Evolutionary conservation across 2,888 invertebrate species (phyloP).

Genomic region (Brachylomia viminalis): DNA sequence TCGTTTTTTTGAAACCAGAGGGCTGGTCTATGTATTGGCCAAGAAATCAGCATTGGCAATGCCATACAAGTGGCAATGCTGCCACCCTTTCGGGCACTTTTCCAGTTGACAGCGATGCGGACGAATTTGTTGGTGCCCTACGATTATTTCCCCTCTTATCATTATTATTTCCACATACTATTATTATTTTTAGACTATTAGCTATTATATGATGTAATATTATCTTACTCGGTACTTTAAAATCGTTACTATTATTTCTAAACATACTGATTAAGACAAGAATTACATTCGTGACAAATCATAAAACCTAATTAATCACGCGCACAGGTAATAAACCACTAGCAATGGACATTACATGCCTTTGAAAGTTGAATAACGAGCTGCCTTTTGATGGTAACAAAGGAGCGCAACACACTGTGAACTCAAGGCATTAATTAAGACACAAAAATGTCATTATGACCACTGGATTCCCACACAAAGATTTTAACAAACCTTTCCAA

Average conservation of each 20-base stretch:
- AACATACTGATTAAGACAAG: neutral
- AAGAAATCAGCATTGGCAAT: too few relatives aligned
- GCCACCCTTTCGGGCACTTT: too few relatives aligned
- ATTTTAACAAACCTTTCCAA: slow-evolving; percentile 57
- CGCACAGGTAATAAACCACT: slow-evolving; percentile 44
- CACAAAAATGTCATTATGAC: slow-evolving; percentile 74
- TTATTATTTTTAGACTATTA: too few relatives aligned
- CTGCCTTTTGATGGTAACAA: slow-evolving; percentile 69
- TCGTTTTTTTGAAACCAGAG: too few relatives aligned
- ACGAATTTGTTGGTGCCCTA: too few relatives aligned
- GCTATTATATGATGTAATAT: too few relatives aligned
- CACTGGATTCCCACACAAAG: slow-evolving; percentile 72
- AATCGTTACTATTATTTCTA: neutral
- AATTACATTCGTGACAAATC: slow-evolving; percentile 26
- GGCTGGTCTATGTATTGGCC: too few relatives aligned
- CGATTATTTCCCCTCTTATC: too few relatives aligned
- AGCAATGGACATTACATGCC: slow-evolving; percentile 59
- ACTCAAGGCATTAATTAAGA: slow-evolving; percentile 75
- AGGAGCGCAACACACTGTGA: slow-evolving; percentile 64
- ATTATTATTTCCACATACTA: too few relatives aligned
- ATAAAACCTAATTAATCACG: slow-evolving; percentile 50
- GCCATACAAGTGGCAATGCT: too few relatives aligned
- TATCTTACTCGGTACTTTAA: too few relatives aligned
- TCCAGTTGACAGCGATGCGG: too few relatives aligned
- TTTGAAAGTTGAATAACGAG: slow-evolving; percentile 65